Evolutionary conservation across 2,888 invertebrate genomes (phyloP).

Genomic region (Dorcus hopei): DNA sequence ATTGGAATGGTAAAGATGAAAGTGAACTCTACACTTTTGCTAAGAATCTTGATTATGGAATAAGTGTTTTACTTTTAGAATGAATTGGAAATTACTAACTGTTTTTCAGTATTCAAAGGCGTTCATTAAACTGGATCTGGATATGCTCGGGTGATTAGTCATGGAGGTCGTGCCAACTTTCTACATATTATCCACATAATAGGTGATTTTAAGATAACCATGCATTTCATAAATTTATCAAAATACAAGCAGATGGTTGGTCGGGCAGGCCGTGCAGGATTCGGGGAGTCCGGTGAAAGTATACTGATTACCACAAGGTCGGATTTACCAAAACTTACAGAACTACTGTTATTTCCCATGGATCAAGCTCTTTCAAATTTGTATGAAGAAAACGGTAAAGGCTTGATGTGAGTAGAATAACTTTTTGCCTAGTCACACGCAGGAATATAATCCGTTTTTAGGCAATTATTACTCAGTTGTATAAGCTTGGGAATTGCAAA

Average conservation of each 20-base stretch:
- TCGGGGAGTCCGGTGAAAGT: constrained; percentile 80
- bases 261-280: constrained; percentile 88
- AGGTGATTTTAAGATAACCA: constrained; percentile 80
- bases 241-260: constrained; percentile 96
- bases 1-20: constrained; percentile 48
- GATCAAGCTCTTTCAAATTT: constrained; percentile 63
- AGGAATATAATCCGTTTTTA: constrained; percentile 25
- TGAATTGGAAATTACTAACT: constrained; percentile 5
- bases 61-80: constrained; percentile 37
- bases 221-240: constrained; percentile 74
- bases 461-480: constrained; percentile 65
- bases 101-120: constrained; percentile 58
- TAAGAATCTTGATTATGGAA: constrained; percentile 54
- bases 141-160: constrained; percentile 75
- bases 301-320: constrained; percentile 70
- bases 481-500: constrained; percentile 64
- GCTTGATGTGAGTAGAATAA: constrained; percentile 47
- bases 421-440: not conserved
- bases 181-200: constrained; percentile 3
- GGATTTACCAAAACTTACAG: constrained; percentile 59
- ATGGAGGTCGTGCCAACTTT: constrained; percentile 72
- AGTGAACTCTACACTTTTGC: constrained; percentile 55
- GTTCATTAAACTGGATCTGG: constrained; percentile 68
- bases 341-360: constrained; percentile 62
- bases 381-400: constrained; percentile 54